phyloP scores from a whole-genome alignment of 2,113 vertebrate species.

The Plecotus auritus region DNA sequence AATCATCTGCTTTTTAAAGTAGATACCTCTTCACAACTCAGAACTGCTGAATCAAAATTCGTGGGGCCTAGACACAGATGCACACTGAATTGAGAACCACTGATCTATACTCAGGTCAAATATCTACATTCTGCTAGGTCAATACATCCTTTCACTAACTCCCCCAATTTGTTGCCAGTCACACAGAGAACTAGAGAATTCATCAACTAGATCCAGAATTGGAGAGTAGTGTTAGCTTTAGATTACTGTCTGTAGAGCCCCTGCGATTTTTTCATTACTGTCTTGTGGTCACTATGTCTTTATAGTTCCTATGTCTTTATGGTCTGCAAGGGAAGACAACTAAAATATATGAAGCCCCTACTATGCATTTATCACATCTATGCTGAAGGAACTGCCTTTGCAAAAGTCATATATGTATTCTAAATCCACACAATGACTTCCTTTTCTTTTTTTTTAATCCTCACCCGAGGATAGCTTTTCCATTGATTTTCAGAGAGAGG shows the following conservation, averaged over 20 bases:
- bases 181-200: not conserved
- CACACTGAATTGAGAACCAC: not conserved
- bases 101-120: not conserved
- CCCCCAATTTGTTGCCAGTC: not conserved
- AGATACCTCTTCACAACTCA: not conserved
- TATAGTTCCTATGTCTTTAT: not conserved
- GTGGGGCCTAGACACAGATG: not conserved
- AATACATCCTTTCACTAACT: not conserved
- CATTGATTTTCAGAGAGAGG: too few species aligned
- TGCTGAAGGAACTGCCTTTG: not conserved
- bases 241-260: not conserved
- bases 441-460: too few species aligned
- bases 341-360: not conserved
- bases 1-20: not conserved
- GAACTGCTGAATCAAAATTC: not conserved
- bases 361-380: not conserved
- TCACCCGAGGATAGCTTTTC: too few species aligned
- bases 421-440: not conserved
- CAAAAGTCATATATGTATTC: not conserved
- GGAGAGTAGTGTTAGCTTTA: not conserved
- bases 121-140: not conserved
- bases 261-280: not conserved
- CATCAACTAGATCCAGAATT: not conserved
- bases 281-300: not conserved
- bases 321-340: not conserved